Conservation (phyloP, 2,797 vertebrate species). For the Lepus townsendii region DNA sequence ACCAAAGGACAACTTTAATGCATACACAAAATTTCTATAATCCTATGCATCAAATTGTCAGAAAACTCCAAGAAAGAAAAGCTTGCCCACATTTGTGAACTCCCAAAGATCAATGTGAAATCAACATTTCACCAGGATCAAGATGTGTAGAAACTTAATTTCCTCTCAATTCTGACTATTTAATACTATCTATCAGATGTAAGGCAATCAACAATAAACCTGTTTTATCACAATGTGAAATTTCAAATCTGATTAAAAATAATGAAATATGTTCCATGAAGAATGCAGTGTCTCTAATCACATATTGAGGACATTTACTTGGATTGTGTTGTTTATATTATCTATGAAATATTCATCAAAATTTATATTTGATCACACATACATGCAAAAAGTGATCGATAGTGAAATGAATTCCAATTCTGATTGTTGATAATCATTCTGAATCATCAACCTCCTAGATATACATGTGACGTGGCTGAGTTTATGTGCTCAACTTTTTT, state of each 20-base stretch:
- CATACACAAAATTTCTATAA: conserved; percentile 76
- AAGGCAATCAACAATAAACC: not conserved
- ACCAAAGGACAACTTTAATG: conserved; percentile 63
- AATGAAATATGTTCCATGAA: conserved; percentile 17
- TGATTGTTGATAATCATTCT: conserved; percentile 27
- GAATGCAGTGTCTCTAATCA: conserved; percentile 22
- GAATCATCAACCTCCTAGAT: conserved; percentile 31
- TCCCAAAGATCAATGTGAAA: conserved; percentile 70
- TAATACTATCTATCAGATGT: conserved; percentile 41
- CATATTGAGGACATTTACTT: not conserved
- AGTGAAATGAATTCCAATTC: conserved; percentile 61
- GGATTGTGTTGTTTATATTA: conserved; percentile 12
- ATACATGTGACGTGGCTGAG: not conserved
- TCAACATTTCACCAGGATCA: conserved; percentile 42
- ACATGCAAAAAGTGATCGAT: conserved; percentile 45
- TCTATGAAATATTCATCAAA: conserved; percentile 9
- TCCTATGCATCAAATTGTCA: conserved; percentile 78
- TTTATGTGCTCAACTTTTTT: not conserved
- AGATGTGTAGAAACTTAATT: conserved; percentile 35
- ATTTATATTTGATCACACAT: conserved; percentile 50
- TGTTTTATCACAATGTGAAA: conserved; percentile 29
- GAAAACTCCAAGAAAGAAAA: conserved; percentile 74
- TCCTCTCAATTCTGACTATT: conserved; percentile 65
- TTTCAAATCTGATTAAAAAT: conserved; percentile 43
- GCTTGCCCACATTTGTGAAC: conserved; percentile 76